phyloP scores from a whole-genome alignment of 2,888 invertebrate genomes.

The Lysandra coridon region DNA sequence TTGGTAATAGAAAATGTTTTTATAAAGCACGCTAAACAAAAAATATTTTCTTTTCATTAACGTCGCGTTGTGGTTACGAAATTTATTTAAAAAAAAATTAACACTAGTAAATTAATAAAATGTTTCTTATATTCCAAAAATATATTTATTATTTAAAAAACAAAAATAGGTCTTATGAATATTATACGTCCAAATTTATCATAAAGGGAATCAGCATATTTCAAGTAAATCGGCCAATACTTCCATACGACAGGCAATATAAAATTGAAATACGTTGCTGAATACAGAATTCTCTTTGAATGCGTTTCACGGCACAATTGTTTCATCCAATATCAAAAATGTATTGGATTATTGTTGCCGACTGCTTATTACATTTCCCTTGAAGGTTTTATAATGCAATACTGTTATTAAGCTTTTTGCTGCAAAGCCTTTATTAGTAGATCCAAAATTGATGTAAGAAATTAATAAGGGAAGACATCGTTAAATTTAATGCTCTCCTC shows the following conservation, averaged over 20 bases:
- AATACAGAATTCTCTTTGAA: constrained; percentile 9
- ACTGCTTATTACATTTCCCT: not conserved
- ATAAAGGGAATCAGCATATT: not conserved
- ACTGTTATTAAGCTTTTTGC: not conserved
- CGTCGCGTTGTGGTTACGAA: too few relatives aligned
- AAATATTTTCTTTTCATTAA: too few relatives aligned
- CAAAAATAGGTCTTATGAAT: not conserved
- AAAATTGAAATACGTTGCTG: constrained; percentile 1
- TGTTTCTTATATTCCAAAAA: not conserved
- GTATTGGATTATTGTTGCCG: not conserved
- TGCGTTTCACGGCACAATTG: not conserved
- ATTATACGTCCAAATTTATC: not conserved
- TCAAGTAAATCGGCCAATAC: constrained; percentile 18
- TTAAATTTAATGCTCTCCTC: too few relatives aligned
- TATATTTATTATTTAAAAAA: not conserved
- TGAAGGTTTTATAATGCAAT: not conserved
- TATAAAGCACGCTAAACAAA: too few relatives aligned
- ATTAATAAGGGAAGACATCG: too few relatives aligned
- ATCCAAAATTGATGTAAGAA: too few relatives aligned
- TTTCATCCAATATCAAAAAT: constrained; percentile 10
- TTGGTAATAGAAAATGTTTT: not conserved
- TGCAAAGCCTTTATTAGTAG: not conserved
- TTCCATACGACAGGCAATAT: constrained; percentile 18
- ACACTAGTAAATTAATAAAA: not conserved
- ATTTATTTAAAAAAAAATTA: too few relatives aligned